Evolutionary conservation across 2,797 vertebrate species (phyloP).

Genomic region (Enteromius paludinosus): DNA sequence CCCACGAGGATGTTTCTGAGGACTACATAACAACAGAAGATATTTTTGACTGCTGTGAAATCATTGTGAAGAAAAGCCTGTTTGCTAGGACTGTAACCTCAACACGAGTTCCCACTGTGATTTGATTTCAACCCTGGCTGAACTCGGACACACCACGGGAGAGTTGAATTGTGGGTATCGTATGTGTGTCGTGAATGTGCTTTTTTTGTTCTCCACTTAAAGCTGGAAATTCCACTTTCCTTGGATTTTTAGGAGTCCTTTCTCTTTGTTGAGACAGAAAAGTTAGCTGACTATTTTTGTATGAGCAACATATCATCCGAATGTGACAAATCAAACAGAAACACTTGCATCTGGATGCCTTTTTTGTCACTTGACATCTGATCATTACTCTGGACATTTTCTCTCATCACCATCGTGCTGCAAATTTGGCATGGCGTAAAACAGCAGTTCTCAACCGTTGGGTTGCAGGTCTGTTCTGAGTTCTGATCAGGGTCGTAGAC

Average conservation of each 20-base stretch:
- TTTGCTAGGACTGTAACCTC: slow-evolving; percentile 20
- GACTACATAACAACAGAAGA: slow-evolving; percentile 17
- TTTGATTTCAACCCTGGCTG: slow-evolving; percentile 47
- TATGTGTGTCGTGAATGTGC: slow-evolving; percentile 25
- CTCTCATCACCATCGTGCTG: neutral
- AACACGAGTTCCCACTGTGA: slow-evolving; percentile 35
- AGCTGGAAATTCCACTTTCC: slow-evolving; percentile 10
- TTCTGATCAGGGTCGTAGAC: neutral
- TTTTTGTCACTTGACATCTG: neutral
- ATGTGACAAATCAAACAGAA: neutral
- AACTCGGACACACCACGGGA: slow-evolving; percentile 23
- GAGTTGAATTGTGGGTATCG: slow-evolving; percentile 31
- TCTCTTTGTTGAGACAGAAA: slow-evolving; percentile 16
- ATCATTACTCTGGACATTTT: slow-evolving; percentile 15
- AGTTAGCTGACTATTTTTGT: slow-evolving; percentile 35
- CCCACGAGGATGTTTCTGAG: slow-evolving; percentile 29
- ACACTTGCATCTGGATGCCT: slow-evolving; percentile 4
- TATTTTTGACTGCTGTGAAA: slow-evolving; percentile 36
- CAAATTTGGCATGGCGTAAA: neutral
- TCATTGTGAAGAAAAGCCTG: slow-evolving; percentile 21
- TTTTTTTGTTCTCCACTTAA: slow-evolving; percentile 16
- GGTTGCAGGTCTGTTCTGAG: neutral
- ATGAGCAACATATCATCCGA: neutral
- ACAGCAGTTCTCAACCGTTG: neutral
- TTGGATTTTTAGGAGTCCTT: slow-evolving; percentile 11